Evolutionary conservation across 2,113 vertebrate species (phyloP).

Genomic region (Bufo gargarizans): DNA sequence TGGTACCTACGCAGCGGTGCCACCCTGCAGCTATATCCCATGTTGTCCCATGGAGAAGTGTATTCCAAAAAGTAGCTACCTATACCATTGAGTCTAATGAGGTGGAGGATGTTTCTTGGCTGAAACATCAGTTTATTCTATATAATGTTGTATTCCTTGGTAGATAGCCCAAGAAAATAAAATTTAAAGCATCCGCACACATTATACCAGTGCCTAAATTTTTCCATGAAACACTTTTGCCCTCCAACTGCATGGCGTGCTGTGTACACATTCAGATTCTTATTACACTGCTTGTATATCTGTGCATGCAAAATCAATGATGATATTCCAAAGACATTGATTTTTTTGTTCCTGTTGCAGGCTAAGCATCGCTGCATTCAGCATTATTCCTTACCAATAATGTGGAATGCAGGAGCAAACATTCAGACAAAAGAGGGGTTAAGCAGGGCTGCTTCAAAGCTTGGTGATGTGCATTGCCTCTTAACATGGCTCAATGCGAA

Average conservation of each 20-base stretch:
- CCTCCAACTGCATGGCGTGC: slow-evolving; percentile 42
- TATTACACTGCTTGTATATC: background rate
- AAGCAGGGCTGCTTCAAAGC: slow-evolving; percentile 33
- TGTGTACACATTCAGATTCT: slow-evolving; percentile 1
- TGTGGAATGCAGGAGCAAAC: background rate
- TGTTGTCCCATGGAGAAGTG: background rate
- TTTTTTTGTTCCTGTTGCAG: slow-evolving; percentile 43
- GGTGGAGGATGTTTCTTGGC: background rate
- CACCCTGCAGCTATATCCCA: too few species aligned
- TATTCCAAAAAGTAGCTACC: background rate
- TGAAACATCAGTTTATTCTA: background rate
- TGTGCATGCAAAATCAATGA: slow-evolving; percentile 51
- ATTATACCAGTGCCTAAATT: too few species aligned
- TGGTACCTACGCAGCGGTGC: background rate
- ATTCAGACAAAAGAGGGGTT: background rate
- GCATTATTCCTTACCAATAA: background rate
- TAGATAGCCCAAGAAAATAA: too few species aligned
- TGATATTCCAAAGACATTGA: slow-evolving; percentile 10
- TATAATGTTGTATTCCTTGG: too few species aligned
- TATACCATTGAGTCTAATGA: background rate
- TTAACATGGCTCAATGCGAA: slow-evolving; percentile 33
- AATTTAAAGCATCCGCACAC: too few species aligned
- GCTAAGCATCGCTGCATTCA: slow-evolving; percentile 28
- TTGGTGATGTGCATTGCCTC: slow-evolving; percentile 5
- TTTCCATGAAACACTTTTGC: too few species aligned